Evolutionary conservation across 2,888 invertebrate genomes (phyloP).

Genomic region (Thymelicus lineola): DNA sequence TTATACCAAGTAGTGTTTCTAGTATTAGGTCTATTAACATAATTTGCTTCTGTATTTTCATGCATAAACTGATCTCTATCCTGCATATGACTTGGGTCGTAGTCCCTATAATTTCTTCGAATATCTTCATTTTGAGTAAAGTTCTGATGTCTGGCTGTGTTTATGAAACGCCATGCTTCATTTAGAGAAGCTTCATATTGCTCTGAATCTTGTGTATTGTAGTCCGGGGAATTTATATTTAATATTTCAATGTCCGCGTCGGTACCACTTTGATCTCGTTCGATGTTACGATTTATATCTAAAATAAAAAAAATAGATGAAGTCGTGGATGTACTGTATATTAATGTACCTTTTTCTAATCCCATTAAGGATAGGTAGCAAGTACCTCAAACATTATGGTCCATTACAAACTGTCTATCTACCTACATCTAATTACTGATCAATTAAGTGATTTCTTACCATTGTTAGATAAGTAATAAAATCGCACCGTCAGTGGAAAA

Average conservation of each 20-base stretch:
- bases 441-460: too few species aligned
- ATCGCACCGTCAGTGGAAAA: too few species aligned
- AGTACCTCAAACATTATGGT: too few species aligned
- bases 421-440: too few species aligned
- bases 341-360: too few species aligned
- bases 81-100: not conserved
- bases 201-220: conserved; percentile 22
- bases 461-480: not conserved
- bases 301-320: not conserved
- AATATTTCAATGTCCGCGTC: conserved; percentile 19
- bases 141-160: conserved; percentile 13
- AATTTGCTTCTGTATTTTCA: not conserved
- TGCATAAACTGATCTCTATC: not conserved
- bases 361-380: too few species aligned
- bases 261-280: conserved; percentile 6
- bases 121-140: not conserved
- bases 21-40: not conserved
- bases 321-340: not conserved
- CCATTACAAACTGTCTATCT: too few species aligned
- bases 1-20: not conserved
- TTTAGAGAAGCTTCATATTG: conserved; percentile 19
- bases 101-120: not conserved
- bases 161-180: conserved; percentile 25
- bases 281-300: conserved; percentile 23
- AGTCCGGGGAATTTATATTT: conserved; percentile 10